phyloP scores from a whole-genome alignment of 2,888 invertebrate genomes.

The Dyspetes luteomarginatus region DNA sequence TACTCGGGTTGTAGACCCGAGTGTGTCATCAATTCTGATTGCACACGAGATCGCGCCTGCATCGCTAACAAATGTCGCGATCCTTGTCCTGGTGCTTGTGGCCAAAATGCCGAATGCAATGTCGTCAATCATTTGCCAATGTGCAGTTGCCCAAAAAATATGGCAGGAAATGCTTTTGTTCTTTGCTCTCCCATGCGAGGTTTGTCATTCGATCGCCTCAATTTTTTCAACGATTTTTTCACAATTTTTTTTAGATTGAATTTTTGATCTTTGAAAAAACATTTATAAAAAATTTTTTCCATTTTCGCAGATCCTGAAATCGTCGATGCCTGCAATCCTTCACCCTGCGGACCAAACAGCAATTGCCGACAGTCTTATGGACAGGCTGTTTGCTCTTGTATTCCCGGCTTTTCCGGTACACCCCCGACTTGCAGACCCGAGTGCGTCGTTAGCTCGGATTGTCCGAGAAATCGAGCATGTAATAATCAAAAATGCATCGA shows the following conservation, averaged over 20 bases:
- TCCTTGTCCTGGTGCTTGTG: slow-evolving; percentile 91
- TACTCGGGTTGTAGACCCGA: slow-evolving; percentile 83
- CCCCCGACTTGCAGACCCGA: slow-evolving; percentile 91
- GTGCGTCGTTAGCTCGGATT: slow-evolving; percentile 92
- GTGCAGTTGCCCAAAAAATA: slow-evolving; percentile 87
- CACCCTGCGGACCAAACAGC: slow-evolving; percentile 91
- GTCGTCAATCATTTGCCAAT: slow-evolving; percentile 87
- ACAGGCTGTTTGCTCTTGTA: slow-evolving; percentile 89
- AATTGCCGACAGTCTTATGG: slow-evolving; percentile 86
- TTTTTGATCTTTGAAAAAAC: too few relatives aligned
- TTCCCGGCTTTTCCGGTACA: slow-evolving; percentile 90
- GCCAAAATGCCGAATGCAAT: slow-evolving; percentile 88
- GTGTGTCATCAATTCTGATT: slow-evolving; percentile 83
- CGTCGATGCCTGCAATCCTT: slow-evolving; percentile 68
- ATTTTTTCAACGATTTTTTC: background rate
- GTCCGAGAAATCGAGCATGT: slow-evolving; percentile 90
- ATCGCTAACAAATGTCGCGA: slow-evolving; percentile 83
- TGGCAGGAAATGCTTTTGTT: slow-evolving; percentile 89
- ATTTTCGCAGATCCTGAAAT: slow-evolving; percentile 16
- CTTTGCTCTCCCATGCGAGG: slow-evolving; percentile 85
- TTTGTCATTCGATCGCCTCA: slow-evolving; percentile 78
- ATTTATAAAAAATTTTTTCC: background rate
- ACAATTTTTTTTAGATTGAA: background rate
- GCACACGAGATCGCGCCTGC: slow-evolving; percentile 82
- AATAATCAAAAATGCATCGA: slow-evolving; percentile 91